Percentiles rank a stretch among this genome's conserved stretches.
Evolutionary conservation across 2,113 vertebrate species (phyloP).

Genomic region (Acrocephalus arundinaceus): DNA sequence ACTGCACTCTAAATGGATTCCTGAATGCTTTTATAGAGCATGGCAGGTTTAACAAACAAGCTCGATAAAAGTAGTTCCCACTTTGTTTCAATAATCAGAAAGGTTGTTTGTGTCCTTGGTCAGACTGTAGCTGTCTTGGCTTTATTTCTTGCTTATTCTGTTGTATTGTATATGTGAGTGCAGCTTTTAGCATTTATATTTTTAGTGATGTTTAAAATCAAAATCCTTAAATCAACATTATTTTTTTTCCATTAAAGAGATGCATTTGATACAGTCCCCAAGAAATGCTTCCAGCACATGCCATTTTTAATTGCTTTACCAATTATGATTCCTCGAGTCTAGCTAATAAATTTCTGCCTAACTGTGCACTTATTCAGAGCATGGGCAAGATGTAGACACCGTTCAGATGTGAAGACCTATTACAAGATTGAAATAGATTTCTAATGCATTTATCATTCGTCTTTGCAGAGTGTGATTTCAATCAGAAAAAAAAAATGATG

Average conservation of each 20-base stretch:
- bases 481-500: constrained; percentile 66
- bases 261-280: neutral
- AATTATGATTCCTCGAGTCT: constrained; percentile 29
- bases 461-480: constrained; percentile 74
- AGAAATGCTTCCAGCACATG: neutral
- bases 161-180: neutral
- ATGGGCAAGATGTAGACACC: constrained; percentile 35
- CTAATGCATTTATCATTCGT: constrained; percentile 71
- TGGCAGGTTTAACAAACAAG: constrained; percentile 60
- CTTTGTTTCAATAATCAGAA: constrained; percentile 52
- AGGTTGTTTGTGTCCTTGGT: constrained; percentile 46
- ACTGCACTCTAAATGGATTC: constrained; percentile 42
- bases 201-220: constrained; percentile 24
- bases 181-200: constrained; percentile 34
- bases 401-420: constrained; percentile 71
- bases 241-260: neutral
- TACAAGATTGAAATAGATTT: constrained; percentile 75
- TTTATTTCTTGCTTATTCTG: constrained; percentile 49
- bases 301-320: constrained; percentile 60
- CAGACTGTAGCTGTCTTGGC: neutral
- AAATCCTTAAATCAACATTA: constrained; percentile 34
- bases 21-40: constrained; percentile 40
- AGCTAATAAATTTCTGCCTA: constrained; percentile 49
- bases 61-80: constrained; percentile 52
- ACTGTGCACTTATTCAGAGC: constrained; percentile 30